A percentile compares a stretch with the other conserved stretches of the same genome.
Evolutionary conservation across 2,113 vertebrate species (phyloP).

Genomic region (Pan troglodytes): DNA sequence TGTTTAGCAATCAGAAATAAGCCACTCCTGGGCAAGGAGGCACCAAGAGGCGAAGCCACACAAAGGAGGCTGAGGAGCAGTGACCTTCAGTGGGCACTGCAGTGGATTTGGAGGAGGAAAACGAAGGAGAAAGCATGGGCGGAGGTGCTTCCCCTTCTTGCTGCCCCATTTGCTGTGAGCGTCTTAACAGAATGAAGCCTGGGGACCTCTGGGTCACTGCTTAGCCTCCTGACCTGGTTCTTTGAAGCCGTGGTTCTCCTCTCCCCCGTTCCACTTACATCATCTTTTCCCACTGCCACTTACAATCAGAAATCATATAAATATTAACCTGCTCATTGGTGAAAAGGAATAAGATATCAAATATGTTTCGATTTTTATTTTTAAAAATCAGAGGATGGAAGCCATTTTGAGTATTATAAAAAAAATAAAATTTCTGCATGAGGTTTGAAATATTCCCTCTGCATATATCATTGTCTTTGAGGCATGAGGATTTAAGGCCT

Average conservation of each 20-base stretch:
- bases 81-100: not conserved
- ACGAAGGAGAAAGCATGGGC: rapidly evolving
- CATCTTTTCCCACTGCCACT: not conserved
- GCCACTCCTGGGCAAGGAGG: not conserved
- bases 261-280: rapidly evolving
- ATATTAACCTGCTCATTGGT: not conserved
- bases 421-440: not conserved
- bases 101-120: no score
- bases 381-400: not conserved
- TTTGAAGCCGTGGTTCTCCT: rapidly evolving
- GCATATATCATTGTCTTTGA: not conserved
- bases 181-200: not conserved
- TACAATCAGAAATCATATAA: not conserved
- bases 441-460: not conserved
- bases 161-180: not conserved
- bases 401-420: not conserved
- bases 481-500: not conserved
- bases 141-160: not conserved
- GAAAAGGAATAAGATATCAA: not conserved
- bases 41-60: not conserved
- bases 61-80: not conserved
- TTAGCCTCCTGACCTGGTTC: not conserved
- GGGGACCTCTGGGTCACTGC: not conserved
- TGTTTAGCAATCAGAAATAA: not conserved
- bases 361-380: not conserved